Base-by-base conservation (phyloP, 2,888 invertebrate genomes). In the Pharmacophagus antenor region DNA sequence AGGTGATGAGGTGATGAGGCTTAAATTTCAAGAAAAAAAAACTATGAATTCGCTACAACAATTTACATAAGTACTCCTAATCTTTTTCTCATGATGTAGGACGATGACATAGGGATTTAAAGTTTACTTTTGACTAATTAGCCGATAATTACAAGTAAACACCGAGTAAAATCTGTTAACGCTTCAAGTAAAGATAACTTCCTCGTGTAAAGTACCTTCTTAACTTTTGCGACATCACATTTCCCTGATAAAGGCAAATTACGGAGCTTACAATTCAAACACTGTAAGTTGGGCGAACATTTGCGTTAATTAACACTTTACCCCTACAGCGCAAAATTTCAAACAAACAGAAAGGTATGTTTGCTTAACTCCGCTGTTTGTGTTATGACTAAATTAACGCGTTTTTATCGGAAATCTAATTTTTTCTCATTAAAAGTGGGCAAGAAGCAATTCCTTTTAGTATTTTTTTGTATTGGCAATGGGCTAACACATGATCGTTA, bases 221-320 rank as follows among this genome's bases (percentile, higher is more conserved):
- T 15, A 42, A 42, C 42, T 42, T n/a, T 42, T 42, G 42, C 42
- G 49, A 56, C 49, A 20, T 49, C 8, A 47, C 23, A 47, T 58
- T 47, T 48, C 23, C 47, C 46, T 41, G 47, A 53, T 46, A 53
- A 56, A 58, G 41, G 47, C 21, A 44, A 58, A 52, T 47, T 58
- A 23, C 46, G n/a, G 23, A 58, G 47, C 52, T 47, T 47, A 22
- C 52, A 58, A 52, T 52, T 51, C 23, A 58, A 53, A 58, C 58
- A 58, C 21, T 10, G 52, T 31, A 58, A 58, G 47, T 47, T 58
- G 12, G 15, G 20, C 20, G 58, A 48, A 58, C 52, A 58, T 58
- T 58, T 48, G 46, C 52, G 22, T 47, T 58, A 58, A 58, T 58
- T 58, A 58, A 58, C 46, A 58, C 46, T 52, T 53, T 31, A 50